These are phyloP conservation scores for Xerus inauris DNA, from an alignment of 2,113 vertebrate genomes.

Conservation along the genomic window DNA sequence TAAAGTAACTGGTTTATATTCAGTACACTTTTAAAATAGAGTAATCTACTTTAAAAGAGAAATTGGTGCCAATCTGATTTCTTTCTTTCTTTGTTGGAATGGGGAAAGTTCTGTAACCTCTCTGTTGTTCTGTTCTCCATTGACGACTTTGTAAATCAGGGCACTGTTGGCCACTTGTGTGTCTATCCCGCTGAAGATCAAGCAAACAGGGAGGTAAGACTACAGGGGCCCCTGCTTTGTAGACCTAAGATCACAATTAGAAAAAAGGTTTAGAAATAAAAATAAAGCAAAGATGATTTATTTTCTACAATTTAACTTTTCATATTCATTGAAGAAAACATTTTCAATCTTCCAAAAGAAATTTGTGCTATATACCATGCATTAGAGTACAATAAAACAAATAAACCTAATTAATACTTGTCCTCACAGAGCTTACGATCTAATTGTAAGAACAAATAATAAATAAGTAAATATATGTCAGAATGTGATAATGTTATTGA, in stretches of 20 bases:
- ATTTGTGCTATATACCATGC: neutral
- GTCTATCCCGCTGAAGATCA: neutral
- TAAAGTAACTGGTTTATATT: constrained; percentile 72
- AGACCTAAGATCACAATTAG: neutral
- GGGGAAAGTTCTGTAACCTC: constrained; percentile 41
- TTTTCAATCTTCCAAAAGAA: constrained; percentile 32
- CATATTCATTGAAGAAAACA: constrained; percentile 21
- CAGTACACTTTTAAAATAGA: constrained; percentile 75
- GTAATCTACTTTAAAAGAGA: constrained; percentile 69
- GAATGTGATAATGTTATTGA: neutral
- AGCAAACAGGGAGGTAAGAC: neutral
- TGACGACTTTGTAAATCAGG: constrained; percentile 62
- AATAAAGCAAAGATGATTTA: constrained; percentile 4
- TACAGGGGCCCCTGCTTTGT: neutral
- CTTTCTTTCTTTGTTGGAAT: constrained; percentile 73
- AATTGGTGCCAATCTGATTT: constrained; percentile 74
- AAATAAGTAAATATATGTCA: neutral
- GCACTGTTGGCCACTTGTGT: constrained; percentile 35
- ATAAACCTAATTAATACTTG: neutral
- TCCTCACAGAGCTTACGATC: neutral
- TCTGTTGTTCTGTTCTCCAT: constrained; percentile 4
- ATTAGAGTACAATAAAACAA: neutral
- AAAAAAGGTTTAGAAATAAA: neutral
- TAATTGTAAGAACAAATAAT: neutral
- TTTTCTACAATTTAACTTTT: constrained; percentile 28